Evolutionary conservation across 2,113 vertebrate species (phyloP).

Genomic region (Thalassarche chlororhynchos): DNA sequence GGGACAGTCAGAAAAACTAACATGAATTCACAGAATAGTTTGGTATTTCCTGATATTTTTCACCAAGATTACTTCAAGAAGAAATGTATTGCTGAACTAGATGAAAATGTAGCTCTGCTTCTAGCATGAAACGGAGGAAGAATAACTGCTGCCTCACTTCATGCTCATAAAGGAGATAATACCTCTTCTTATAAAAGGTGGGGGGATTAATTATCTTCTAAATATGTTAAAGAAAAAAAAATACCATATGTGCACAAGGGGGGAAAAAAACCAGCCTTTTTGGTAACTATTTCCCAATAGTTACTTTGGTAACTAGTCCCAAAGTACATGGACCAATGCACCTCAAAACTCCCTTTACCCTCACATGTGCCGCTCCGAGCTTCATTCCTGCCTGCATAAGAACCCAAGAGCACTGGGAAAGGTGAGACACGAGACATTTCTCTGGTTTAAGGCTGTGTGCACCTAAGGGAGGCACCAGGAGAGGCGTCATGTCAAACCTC

Average conservation of each 20-base stretch:
- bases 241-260: not conserved
- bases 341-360: not conserved
- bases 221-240: not conserved
- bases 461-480: not conserved
- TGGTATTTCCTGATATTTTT: not conserved
- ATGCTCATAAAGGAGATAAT: not conserved
- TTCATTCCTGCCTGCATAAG: not conserved
- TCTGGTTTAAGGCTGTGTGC: not conserved
- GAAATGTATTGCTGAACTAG: not conserved
- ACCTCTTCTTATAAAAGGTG: not conserved
- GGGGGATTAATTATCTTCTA: not conserved
- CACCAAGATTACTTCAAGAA: not conserved
- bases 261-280: not conserved
- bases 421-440: not conserved
- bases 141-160: constrained; percentile 20
- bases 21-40: not conserved
- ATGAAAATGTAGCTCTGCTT: not conserved
- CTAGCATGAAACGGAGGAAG: not conserved
- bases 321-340: not conserved
- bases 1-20: not conserved
- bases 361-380: not conserved
- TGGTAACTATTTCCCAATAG: not conserved
- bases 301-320: not conserved
- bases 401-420: not conserved
- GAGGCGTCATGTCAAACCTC: no score